phyloP scores from a whole-genome alignment of 2,888 invertebrate species.

The Agrochola macilenta region DNA sequence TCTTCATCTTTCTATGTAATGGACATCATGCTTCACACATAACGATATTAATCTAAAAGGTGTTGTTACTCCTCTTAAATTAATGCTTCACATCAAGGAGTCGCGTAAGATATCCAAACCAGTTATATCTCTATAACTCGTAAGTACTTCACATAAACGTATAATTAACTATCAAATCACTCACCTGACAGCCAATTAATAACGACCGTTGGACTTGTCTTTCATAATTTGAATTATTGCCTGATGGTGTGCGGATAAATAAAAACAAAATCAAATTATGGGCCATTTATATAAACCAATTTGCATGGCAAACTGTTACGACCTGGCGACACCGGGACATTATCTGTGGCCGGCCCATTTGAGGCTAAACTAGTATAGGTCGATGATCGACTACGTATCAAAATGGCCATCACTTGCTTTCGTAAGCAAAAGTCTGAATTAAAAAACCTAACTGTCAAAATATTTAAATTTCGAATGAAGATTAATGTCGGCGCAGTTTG shows the following conservation, averaged over 20 bases:
- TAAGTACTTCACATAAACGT: slow-evolving; percentile 60
- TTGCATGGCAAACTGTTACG: slow-evolving; percentile 73
- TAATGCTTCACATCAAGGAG: slow-evolving; percentile 53
- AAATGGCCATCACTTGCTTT: slow-evolving; percentile 52
- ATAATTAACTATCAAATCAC: slow-evolving; percentile 68
- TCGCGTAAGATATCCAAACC: slow-evolving; percentile 59
- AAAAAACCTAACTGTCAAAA: slow-evolving; percentile 41
- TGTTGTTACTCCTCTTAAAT: slow-evolving; percentile 49
- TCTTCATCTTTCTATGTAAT: not conserved
- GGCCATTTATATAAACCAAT: slow-evolving; percentile 74
- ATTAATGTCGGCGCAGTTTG: slow-evolving; percentile 46
- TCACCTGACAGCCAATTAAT: slow-evolving; percentile 67
- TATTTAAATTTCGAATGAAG: slow-evolving; percentile 44
- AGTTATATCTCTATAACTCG: slow-evolving; percentile 63
- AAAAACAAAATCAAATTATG: slow-evolving; percentile 71
- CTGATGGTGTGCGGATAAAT: slow-evolving; percentile 65
- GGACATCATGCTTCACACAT: slow-evolving; percentile 34
- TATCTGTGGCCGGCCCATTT: slow-evolving; percentile 59
- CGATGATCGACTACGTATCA: slow-evolving; percentile 50
- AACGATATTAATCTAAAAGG: slow-evolving; percentile 45
- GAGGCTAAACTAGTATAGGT: slow-evolving; percentile 46
- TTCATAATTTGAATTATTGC: slow-evolving; percentile 67
- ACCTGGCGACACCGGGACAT: slow-evolving; percentile 64
- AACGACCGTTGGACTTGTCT: slow-evolving; percentile 62
- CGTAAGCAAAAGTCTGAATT: slow-evolving; percentile 32